Conservation (phyloP, 2,888 invertebrate genomes). For the Anodontia alba region DNA sequence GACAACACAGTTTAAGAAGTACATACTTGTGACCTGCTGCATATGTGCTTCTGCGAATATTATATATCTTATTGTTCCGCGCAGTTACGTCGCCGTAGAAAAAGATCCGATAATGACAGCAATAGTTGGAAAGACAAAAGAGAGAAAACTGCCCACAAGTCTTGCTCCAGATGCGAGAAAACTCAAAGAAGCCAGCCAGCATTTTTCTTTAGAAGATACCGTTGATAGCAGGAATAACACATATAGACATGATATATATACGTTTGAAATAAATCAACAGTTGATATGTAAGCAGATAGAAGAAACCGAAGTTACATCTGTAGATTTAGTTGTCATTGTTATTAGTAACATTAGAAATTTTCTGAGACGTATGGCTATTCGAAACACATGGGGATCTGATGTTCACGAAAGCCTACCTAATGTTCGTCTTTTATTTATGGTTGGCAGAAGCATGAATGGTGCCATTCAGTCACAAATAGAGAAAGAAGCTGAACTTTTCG, state of each 20-base stretch:
- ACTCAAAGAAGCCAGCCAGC: background rate
- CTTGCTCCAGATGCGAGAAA: background rate
- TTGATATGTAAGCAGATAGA: background rate
- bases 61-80: background rate
- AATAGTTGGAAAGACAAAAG: background rate
- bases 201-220: background rate
- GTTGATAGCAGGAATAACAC: background rate
- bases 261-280: background rate
- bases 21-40: background rate
- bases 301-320: background rate
- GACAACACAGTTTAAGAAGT: background rate
- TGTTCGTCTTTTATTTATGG: conserved; percentile 76
- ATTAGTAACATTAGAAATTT: conserved; percentile 75
- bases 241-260: background rate
- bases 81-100: background rate
- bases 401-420: conserved; percentile 33
- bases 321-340: conserved; percentile 69
- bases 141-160: background rate
- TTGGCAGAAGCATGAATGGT: conserved; percentile 61
- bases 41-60: background rate
- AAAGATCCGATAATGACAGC: background rate
- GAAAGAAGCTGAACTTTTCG: conserved; percentile 74
- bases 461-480: conserved; percentile 57
- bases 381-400: conserved; percentile 81
- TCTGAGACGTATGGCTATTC: conserved; percentile 70